These are phyloP conservation scores for Centropristis striata DNA, from an alignment of 2,113 vertebrate species.

Conservation along the genomic window DNA sequence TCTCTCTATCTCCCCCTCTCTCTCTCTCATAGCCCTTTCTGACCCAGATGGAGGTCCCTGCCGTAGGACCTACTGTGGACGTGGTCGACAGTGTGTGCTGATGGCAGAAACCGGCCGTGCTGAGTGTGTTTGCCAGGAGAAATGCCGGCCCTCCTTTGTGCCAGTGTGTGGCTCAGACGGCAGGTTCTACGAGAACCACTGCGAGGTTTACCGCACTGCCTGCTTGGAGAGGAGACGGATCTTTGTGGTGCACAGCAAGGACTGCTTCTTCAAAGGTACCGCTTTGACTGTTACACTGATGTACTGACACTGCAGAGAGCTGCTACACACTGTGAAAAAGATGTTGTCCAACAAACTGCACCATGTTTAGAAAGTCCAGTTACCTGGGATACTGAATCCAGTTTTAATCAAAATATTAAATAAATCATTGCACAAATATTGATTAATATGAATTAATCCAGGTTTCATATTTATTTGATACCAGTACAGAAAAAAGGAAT, in stretches of 20 bases:
- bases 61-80: conserved; percentile 86
- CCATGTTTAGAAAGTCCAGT: no score
- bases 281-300: neutral
- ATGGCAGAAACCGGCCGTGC: conserved; percentile 84
- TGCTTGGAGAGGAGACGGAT: conserved; percentile 91
- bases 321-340: neutral
- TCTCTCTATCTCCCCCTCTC: no score
- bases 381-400: neutral
- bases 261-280: conserved; percentile 97
- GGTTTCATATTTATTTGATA: neutral
- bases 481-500: no score
- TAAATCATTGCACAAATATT: neutral
- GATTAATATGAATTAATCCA: neutral
- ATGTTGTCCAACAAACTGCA: neutral
- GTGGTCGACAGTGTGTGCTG: conserved; percentile 88
- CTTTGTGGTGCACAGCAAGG: conserved; percentile 90
- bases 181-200: conserved; percentile 95
- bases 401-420: neutral
- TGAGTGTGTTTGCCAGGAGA: conserved; percentile 89
- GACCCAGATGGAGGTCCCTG: conserved; percentile 81
- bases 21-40: conserved; percentile 72
- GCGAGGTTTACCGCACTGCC: conserved; percentile 91
- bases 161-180: conserved; percentile 95
- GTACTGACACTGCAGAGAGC: conserved; percentile 1
- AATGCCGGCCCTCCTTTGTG: conserved; percentile 90